These are phyloP conservation scores for Achroia grisella DNA, from an alignment of 1,140 invertebrate genomes.

Conservation along the genomic window DNA sequence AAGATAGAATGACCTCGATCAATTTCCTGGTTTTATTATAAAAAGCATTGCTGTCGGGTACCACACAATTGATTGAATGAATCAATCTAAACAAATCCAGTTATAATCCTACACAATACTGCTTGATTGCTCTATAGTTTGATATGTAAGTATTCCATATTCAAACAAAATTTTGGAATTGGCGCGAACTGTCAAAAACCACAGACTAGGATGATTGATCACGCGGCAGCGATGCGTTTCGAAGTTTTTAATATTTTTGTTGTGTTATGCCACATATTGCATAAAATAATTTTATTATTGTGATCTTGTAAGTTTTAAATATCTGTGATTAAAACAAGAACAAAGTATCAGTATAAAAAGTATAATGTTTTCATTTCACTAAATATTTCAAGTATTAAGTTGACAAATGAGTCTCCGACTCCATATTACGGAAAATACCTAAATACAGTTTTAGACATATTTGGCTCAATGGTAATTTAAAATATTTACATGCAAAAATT, in stretches of 20 bases:
- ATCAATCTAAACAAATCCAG: constrained; percentile 30
- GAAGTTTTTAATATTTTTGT: neutral
- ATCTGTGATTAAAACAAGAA: too few relatives aligned
- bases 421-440: too few relatives aligned
- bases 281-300: neutral
- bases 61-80: constrained; percentile 39
- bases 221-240: neutral
- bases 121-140: constrained; percentile 46
- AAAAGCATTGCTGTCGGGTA: constrained; percentile 15
- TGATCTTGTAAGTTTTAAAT: too few relatives aligned
- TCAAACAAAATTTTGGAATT: constrained; percentile 36
- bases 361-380: too few relatives aligned
- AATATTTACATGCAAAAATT: too few relatives aligned
- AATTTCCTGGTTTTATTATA: constrained; percentile 12
- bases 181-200: constrained; percentile 46
- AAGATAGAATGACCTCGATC: too few relatives aligned
- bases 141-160: constrained; percentile 25
- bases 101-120: constrained; percentile 40
- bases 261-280: neutral
- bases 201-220: constrained; percentile 32
- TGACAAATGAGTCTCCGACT: too few relatives aligned
- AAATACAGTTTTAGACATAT: too few relatives aligned
- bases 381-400: too few relatives aligned
- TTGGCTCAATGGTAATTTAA: too few relatives aligned
- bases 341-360: too few relatives aligned